Base-by-base conservation (phyloP, 2,797 vertebrate genomes). In the Fistularia tabacaria region DNA sequence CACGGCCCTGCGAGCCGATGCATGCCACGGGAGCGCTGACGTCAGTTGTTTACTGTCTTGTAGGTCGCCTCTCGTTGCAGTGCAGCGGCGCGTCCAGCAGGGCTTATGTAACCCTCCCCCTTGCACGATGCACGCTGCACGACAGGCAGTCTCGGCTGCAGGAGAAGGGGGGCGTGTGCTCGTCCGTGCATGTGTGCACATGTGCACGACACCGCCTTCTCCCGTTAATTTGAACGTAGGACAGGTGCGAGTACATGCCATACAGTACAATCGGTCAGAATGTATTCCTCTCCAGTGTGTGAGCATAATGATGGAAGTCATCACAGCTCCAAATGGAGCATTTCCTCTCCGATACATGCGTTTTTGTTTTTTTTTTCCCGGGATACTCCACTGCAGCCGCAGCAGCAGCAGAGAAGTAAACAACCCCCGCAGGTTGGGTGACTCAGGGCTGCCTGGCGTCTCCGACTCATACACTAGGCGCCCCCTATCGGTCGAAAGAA, bases 11-110 rank as follows among this genome's bases (percentile, higher is more conserved):
- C 59, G 62, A 77, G 77, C 74, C 62, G 85, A 79, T 74, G 77
- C 77, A 73, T 77, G 83, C 85, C 81, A 79, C 70, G 76, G 81
- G 81, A 80, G 77, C 82, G 63, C 70, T 90, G 89, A 90, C 80
- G 84, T 90, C 83, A 84, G 14, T 82, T 91, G 88, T 92, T 92
- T 91, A 90, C 88, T 65, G 70, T 79, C 84, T 89, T 83, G 80
- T 76, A 66, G 75, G 74, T 72, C 66, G 55, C 60, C 14, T 47
- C 75, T 80, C 46, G 53, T 78, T 87, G 85, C 79, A 85, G 82
- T 84, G 79, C 69, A 76, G 82, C 74, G 69, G 68, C 77, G 57
- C 64, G 54, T 76, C 81, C 74, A 80, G 73, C 78, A 80, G 84
- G 73, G 82, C 53, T 90, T 90, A 91, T 77, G 80, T 84, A 90